Conservation (phyloP, 2,888 invertebrate species). For the Myathropa florea region DNA sequence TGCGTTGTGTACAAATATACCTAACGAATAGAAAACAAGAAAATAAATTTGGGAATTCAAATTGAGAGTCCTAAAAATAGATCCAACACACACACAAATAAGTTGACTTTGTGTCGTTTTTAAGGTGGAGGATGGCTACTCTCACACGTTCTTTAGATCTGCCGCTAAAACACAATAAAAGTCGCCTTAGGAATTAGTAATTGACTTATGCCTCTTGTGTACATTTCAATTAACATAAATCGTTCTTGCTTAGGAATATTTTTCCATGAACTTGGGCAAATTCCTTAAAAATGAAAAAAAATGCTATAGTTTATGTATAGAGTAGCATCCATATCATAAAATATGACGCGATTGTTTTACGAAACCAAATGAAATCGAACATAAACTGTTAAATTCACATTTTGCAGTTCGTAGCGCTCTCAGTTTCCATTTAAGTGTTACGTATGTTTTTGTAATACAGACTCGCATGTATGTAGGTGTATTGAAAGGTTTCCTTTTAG, state of each 20-base stretch:
- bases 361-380: slow-evolving; percentile 20
- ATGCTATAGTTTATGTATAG: slow-evolving; percentile 18
- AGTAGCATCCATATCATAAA: not conserved
- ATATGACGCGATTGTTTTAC: slow-evolving; percentile 35
- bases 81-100: slow-evolving; percentile 61
- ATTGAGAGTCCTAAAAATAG: slow-evolving; percentile 64
- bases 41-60: slow-evolving; percentile 47
- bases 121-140: slow-evolving; percentile 54
- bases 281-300: slow-evolving; percentile 15
- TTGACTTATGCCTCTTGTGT: slow-evolving; percentile 57
- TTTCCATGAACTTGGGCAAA: not conserved
- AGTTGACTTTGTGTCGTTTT: slow-evolving; percentile 56
- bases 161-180: slow-evolving; percentile 47
- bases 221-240: slow-evolving; percentile 66
- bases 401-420: slow-evolving; percentile 33
- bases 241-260: slow-evolving; percentile 39
- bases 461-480: not conserved
- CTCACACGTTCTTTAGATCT: slow-evolving; percentile 15
- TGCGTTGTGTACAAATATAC: slow-evolving; percentile 4
- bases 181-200: slow-evolving; percentile 57
- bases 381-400: slow-evolving; percentile 49
- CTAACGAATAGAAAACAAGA: slow-evolving; percentile 43
- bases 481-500: slow-evolving; percentile 31
- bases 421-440: slow-evolving; percentile 22
- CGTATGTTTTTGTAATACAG: slow-evolving; percentile 16